These are phyloP conservation scores for Nothura maculosa DNA, from an alignment of 2,797 vertebrate species.

Conservation along the genomic window DNA sequence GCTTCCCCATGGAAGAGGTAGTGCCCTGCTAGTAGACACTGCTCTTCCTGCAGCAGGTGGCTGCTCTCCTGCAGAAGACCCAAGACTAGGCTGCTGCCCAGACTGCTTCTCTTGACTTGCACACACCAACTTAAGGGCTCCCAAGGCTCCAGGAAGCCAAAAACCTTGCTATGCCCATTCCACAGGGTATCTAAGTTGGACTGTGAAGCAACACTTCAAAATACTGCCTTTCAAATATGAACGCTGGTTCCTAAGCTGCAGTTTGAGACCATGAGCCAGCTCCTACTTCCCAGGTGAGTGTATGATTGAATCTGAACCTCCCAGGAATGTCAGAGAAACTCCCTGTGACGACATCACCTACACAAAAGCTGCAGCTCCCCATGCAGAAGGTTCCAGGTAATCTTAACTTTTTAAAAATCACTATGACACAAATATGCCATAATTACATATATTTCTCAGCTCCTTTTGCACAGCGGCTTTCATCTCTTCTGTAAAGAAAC, in stretches of 20 bases:
- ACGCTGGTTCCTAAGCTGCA: background rate
- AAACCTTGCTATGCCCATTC: background rate
- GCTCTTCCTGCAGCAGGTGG: background rate
- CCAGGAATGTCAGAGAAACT: background rate
- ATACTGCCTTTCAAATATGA: background rate
- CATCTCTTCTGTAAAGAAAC: background rate
- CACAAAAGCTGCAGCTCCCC: background rate
- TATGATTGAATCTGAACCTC: background rate
- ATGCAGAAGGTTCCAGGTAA: background rate
- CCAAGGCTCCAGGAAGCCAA: background rate
- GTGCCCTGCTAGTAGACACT: background rate
- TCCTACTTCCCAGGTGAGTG: background rate
- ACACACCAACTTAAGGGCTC: background rate
- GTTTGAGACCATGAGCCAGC: background rate
- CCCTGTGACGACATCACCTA: background rate
- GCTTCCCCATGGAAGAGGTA: fast-evolving
- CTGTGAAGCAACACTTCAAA: background rate
- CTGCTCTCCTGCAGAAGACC: background rate
- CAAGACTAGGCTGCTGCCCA: background rate
- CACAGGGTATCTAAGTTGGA: background rate
- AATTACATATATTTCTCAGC: background rate
- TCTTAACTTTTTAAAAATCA: background rate
- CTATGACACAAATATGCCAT: background rate
- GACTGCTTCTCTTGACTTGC: background rate
- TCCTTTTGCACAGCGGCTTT: background rate